These are phyloP conservation scores for Agrotis clavis DNA, from an alignment of 2,888 invertebrate genomes.

Conservation along the genomic window DNA sequence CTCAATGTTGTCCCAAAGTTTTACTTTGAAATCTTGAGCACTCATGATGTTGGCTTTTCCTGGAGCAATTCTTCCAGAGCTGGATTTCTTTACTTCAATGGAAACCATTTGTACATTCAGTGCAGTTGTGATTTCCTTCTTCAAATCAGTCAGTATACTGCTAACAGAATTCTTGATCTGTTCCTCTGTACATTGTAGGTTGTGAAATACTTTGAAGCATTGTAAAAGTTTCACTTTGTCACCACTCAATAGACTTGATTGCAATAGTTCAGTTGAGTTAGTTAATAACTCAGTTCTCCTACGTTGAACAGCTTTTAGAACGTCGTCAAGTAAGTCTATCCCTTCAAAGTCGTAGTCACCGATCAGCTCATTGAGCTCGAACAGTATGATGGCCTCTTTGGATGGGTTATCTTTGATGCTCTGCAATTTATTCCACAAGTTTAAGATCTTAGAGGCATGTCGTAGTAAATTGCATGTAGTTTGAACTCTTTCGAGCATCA, in stretches of 20 bases:
- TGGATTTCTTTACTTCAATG: constrained; percentile 85
- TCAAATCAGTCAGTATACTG: constrained; percentile 88
- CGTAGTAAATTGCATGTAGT: constrained; percentile 96
- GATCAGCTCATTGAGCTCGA: constrained; percentile 95
- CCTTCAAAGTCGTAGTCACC: constrained; percentile 96
- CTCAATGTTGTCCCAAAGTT: constrained; percentile 97
- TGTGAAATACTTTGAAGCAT: constrained; percentile 90
- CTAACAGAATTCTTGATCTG: constrained; percentile 89
- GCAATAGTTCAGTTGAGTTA: constrained; percentile 95
- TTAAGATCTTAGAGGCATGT: constrained; percentile 95
- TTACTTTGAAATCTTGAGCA: constrained; percentile 89
- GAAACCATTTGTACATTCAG: constrained; percentile 88
- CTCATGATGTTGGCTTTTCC: constrained; percentile 90
- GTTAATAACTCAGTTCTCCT: constrained; percentile 94
- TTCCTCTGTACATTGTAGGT: constrained; percentile 88
- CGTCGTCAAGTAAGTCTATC: constrained; percentile 95
- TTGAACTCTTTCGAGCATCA: constrained; percentile 95
- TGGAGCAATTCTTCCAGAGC: constrained; percentile 85
- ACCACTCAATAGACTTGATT: constrained; percentile 94
- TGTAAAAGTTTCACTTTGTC: constrained; percentile 93
- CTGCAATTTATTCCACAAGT: constrained; percentile 94
- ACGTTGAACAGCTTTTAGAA: constrained; percentile 93
- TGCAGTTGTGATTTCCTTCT: constrained; percentile 88
- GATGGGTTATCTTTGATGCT: constrained; percentile 94
- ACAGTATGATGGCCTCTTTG: constrained; percentile 96